Base-by-base conservation (phyloP, 1,140 invertebrate genomes). In the Procambarus clarkii region DNA sequence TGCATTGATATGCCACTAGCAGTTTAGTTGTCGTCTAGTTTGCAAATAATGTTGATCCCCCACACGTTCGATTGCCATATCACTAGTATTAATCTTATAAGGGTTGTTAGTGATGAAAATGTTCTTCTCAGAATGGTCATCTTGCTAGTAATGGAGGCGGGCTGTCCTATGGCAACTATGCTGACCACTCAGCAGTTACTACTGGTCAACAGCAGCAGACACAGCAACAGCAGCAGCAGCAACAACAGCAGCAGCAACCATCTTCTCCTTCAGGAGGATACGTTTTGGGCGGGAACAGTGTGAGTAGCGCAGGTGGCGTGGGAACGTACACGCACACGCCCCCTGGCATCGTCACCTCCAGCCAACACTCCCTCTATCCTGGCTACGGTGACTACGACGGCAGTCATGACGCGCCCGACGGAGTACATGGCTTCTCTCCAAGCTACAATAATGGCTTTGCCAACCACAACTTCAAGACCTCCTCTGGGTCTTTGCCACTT, bases 391-490 rank as follows among this genome's bases (percentile, higher is more conserved):
- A 90, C 24, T 92, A 86, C 46, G 92, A 90, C 54, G 50, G 76
- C 0, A 78, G 84, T 15, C 69, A 69, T 9, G 92, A 89, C 24
- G 87, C 80, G 11, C 45, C 91, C 34, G 92, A 91, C 9, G 90
- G 90, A 13, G 58, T 86, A 8, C 80, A 79, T 44, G 84, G 86
- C 18, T 90, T 92, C 71, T 83, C 87, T 2, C 83, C 88, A 21
- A 60, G 84, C 11, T 93, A 91, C 64, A 78, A 64, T 78, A 92
- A 88, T 60, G 91, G 92, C 48, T 92, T 92, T 78, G 83, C 88
- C 54, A 91, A 86, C 54, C 92, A 93, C 45, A 91, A 77, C 69
- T 92, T 86, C 83, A 92, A 91, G 78, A 82, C 77, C 48, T 82
- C 83, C 8, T 74, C 92, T 45, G 79, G 78, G 15, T 82, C 91